Evolutionary conservation across 2,113 vertebrate genomes (phyloP), one percentile per base, ranked within the genome.

Genomic region (Blennius ocellaris): DNA sequence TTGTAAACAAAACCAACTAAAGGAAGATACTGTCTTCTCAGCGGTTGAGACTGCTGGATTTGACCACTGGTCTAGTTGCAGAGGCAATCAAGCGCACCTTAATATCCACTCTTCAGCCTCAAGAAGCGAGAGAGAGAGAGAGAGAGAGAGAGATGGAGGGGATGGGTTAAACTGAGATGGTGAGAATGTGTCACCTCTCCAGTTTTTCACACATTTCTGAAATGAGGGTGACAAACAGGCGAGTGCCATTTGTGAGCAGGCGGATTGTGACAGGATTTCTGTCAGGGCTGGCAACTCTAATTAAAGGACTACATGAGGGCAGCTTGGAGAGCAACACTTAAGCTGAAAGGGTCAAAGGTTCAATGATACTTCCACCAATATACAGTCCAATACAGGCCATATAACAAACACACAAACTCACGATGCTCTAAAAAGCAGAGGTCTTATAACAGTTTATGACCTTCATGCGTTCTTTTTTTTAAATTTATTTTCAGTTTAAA

Each of bases 271-370:
- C 82, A 80, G 69, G 74, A 76, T 84, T 90, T 85, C 80, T 86
- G 84, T 90, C 88, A 86, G 48, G 64, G 39, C 84, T 86, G 83
- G 77, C 79, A 91, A 87, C 65, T 91, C 66, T 90, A 91, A 93
- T 90, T 92, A 93, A 80, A 63, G 49, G 63, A 84, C 65, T 68
- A 9, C 50, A 84, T 82, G 61, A 70, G 69, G 52, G 21, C 21
- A 60, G 51, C 76, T 59, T 71, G 73, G 80, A 76, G 80, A 86
- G 64, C 60, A 67, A 68, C 54, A 61, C 78, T 84, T 80, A 76
- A 65, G 63, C 50, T 54, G 59, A 36, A 72, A 51, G 72, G 86
- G 87, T 90, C 86, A 89, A 47, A 47, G 48, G 83, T 84, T 90
- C 72, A 86, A 71, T 75, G 76, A 84, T 54, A 83, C 69, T 63